Base-by-base conservation (phyloP, 2,888 invertebrate genomes). In the Cerastoderma edule region DNA sequence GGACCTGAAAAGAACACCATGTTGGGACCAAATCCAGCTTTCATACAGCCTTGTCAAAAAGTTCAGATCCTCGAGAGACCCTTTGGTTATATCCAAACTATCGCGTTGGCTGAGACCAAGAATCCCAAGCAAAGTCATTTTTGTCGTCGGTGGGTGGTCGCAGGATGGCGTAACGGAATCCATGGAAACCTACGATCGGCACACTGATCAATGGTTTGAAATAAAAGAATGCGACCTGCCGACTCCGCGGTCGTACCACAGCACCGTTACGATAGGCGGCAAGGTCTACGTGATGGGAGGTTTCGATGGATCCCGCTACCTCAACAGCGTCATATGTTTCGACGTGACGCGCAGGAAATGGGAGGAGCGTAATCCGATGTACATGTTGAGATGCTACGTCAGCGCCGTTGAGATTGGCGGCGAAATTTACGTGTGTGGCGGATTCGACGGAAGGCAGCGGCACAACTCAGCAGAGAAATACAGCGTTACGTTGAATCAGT, bases 81-180 rank as follows among this genome's bases (percentile, higher is more conserved):
- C 57, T 13, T 68, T 44, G 24, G 46, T 27, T 22, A 72, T 63
- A 64, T 53, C 70, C n/a, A 64, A 66, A n/a, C 35, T 76, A 4
- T 30, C 73, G 4, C 56, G 56, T 22, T 73, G 81, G 69, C 64
- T 87, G 30, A 76, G 82, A 30, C 88, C 89, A 6, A 95, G 97
- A n/a, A 95, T 97, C 5, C 98, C 98, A 0, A 96, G 97, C 90
- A 97, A 97, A 93, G 96, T 98, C 27, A 94, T 97, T 10, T 97
- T 98, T 92, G 97, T 96, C 0, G 95, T 96, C 79, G 96, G 96
- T 0, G 96, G 96, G 5, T 96, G 96, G 96, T 95, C 94, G 77
- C 95, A 95, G 13, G 95, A 96, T 30, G 92, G 95, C 4, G 96
- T 96, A 0, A 89, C 90, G 13, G 80, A 85, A 16, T 83, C 84